Evolutionary conservation across 2,797 vertebrate genomes (phyloP).

Genomic region (Pterois miles): DNA sequence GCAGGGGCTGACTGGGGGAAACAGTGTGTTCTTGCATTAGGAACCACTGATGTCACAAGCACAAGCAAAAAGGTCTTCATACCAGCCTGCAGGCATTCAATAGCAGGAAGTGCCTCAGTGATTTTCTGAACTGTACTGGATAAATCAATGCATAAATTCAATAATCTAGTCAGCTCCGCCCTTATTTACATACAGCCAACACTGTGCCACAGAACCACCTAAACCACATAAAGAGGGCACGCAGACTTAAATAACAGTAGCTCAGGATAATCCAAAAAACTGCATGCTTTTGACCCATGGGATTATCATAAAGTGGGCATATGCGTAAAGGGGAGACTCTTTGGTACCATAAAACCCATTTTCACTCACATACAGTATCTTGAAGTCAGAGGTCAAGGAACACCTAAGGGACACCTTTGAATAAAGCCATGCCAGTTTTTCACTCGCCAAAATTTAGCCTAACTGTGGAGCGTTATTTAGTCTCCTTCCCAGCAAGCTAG

Average conservation of each 20-base stretch:
- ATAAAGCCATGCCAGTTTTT: too few species aligned
- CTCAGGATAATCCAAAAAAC: neutral
- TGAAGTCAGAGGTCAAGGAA: too few species aligned
- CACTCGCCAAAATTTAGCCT: too few species aligned
- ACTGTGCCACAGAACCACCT: neutral
- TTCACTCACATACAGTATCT: too few species aligned
- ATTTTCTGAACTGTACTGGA: conserved; percentile 28
- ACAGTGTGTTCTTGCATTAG: neutral
- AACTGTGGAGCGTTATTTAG: too few species aligned
- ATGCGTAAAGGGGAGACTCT: too few species aligned
- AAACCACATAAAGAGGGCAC: neutral
- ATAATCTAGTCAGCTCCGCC: conserved; percentile 26
- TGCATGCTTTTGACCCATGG: too few species aligned
- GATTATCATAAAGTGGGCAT: too few species aligned
- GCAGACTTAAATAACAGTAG: neutral
- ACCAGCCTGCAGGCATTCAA: conserved; percentile 44
- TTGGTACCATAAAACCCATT: too few species aligned
- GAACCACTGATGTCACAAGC: conserved; percentile 28
- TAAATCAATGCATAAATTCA: conserved; percentile 54
- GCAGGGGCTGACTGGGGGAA: neutral
- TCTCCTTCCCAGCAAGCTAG: too few species aligned
- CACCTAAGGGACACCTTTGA: too few species aligned
- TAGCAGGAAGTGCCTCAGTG: conserved; percentile 39
- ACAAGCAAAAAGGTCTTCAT: neutral
- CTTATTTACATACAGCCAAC: conserved; percentile 4